Evolutionary conservation across 2,113 vertebrate genomes (phyloP).

Genomic region (Protobothrops mucrosquamatus): DNA sequence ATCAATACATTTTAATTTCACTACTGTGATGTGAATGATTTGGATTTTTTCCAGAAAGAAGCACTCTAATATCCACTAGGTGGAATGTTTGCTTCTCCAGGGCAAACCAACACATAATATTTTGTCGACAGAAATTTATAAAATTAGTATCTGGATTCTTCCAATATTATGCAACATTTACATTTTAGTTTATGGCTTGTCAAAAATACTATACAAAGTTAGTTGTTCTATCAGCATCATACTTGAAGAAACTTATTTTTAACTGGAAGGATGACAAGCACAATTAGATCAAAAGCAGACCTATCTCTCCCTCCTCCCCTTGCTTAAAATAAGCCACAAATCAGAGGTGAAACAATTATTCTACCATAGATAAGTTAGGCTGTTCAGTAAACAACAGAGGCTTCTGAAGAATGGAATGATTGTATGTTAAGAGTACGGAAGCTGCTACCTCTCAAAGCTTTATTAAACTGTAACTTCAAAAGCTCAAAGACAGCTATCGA

Average conservation of each 20-base stretch:
- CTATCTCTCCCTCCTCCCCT: background rate
- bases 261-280: conserved; percentile 45
- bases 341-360: conserved; percentile 44
- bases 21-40: conserved; percentile 21
- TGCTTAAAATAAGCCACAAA: conserved; percentile 13
- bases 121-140: conserved; percentile 28
- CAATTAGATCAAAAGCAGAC: conserved; percentile 38
- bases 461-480: conserved; percentile 8
- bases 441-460: conserved; percentile 11
- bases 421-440: background rate
- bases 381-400: conserved; percentile 33
- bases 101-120: conserved; percentile 4
- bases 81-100: conserved; percentile 32
- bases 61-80: background rate
- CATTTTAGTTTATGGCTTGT: background rate
- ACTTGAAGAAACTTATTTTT: conserved; percentile 39
- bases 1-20: background rate
- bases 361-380: conserved; percentile 1
- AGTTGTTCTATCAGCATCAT: conserved; percentile 10
- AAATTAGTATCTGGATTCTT: conserved; percentile 22
- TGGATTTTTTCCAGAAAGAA: background rate
- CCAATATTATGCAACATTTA: conserved; percentile 20
- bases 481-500: conserved; percentile 28
- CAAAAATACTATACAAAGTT: conserved; percentile 11
- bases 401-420: background rate